These are phyloP conservation scores for Lipophrys pholis DNA, from an alignment of 2,113 vertebrate genomes.

Conservation along the genomic window DNA sequence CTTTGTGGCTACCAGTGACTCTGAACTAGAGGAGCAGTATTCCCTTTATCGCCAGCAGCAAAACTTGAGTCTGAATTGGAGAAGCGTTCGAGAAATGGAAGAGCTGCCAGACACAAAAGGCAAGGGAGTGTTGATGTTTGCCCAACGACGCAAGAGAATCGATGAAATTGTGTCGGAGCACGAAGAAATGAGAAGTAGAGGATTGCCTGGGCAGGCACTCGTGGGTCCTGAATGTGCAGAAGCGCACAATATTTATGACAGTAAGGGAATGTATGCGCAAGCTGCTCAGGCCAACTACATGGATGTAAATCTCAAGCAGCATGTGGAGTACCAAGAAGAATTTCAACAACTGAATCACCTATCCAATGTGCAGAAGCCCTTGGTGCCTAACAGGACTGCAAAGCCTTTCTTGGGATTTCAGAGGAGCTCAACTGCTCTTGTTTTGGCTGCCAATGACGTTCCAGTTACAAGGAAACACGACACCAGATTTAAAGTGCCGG, in stretches of 20 bases:
- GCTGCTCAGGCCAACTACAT: constrained; percentile 72
- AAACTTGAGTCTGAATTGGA: constrained; percentile 83
- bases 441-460: constrained; percentile 75
- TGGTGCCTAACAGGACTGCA: constrained; percentile 90
- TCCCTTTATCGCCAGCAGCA: constrained; percentile 79
- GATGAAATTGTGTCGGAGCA: constrained; percentile 90
- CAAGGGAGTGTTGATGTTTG: constrained; percentile 97
- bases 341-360: constrained; percentile 68
- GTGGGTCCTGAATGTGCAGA: constrained; percentile 61
- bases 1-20: constrained; percentile 86
- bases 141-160: constrained; percentile 90
- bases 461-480: constrained; percentile 84
- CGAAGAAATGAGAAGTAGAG: constrained; percentile 86
- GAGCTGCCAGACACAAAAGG: constrained; percentile 90
- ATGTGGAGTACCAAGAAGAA: constrained; percentile 58
- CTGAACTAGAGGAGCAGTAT: constrained; percentile 88
- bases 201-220: constrained; percentile 68
- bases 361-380: constrained; percentile 71
- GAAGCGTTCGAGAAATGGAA: constrained; percentile 88
- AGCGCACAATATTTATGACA: constrained; percentile 43
- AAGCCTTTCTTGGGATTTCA: constrained; percentile 88
- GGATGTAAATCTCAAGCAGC: constrained; percentile 66
- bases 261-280: constrained; percentile 54
- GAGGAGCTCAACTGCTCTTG: constrained; percentile 76
- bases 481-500: constrained; percentile 81